A percentile compares a stretch with the other conserved stretches of the same genome.
Conservation (phyloP, 1,140 invertebrate genomes). For the Tyrophagus putrescentiae region DNA sequence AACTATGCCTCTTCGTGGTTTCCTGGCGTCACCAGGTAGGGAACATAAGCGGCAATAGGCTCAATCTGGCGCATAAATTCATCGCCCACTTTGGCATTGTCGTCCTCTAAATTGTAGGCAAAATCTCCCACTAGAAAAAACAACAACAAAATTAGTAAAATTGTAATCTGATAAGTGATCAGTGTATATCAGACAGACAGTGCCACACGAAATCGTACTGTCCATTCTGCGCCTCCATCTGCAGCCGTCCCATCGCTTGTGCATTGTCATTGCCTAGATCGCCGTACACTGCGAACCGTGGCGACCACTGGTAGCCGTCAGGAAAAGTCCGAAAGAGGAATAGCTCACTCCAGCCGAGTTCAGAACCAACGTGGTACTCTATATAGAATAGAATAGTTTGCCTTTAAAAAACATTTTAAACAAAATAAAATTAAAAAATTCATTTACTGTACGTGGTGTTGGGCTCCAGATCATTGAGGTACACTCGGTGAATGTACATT, state of each 20-base stretch:
- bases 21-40: conserved; percentile 77
- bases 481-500: conserved; percentile 66
- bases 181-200: conserved; percentile 36
- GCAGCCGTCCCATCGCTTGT: conserved; percentile 44
- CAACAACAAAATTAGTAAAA: not conserved
- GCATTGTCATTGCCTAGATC: conserved; percentile 43
- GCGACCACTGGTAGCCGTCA: conserved; percentile 34
- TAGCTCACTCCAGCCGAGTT: conserved; percentile 29
- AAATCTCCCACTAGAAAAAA: conserved; percentile 42
- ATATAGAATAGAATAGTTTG: too few relatives aligned
- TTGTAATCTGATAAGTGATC: too few relatives aligned
- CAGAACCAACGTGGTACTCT: not conserved
- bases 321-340: conserved; percentile 34
- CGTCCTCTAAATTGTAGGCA: conserved; percentile 78
- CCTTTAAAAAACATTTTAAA: too few relatives aligned
- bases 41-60: conserved; percentile 63
- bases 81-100: conserved; percentile 54
- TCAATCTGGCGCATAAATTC: conserved; percentile 79
- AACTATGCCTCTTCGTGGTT: conserved; percentile 77
- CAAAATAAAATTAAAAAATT: conserved; percentile 18
- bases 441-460: conserved; percentile 45
- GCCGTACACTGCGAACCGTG: conserved; percentile 38
- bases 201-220: conserved; percentile 18
- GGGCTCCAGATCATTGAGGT: conserved; percentile 42
- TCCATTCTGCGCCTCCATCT: conserved; percentile 52